Conservation (phyloP, 35 echinoderm and acorn worm genomes). For the Chiridota heheva region DNA sequence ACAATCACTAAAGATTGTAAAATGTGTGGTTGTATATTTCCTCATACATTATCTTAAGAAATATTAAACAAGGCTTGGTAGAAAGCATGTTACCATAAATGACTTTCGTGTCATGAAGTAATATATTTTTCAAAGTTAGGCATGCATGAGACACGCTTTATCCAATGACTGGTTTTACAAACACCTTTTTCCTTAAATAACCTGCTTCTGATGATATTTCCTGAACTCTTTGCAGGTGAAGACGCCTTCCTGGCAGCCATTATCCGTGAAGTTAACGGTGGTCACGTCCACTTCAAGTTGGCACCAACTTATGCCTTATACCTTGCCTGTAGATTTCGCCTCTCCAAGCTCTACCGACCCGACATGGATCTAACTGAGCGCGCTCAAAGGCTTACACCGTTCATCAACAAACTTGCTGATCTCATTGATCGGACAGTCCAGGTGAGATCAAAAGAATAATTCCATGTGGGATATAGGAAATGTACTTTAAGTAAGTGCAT, state of each 20-base stretch:
- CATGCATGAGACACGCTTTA: too few species aligned
- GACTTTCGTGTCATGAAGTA: too few species aligned
- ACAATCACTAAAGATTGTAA: too few species aligned
- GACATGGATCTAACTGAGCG: slow-evolving; percentile 94
- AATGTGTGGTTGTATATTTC: too few species aligned
- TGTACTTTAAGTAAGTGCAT: too few species aligned
- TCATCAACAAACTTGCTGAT: slow-evolving; percentile 95
- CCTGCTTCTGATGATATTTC: not conserved
- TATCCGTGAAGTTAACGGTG: slow-evolving; percentile 77
- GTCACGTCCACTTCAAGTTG: slow-evolving; percentile 82
- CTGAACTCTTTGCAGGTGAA: slow-evolving; percentile 60
- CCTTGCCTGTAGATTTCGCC: slow-evolving; percentile 77
- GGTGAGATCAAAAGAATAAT: slow-evolving; percentile 39
- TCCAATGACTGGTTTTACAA: too few species aligned
- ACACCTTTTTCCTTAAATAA: too few species aligned
- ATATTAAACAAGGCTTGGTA: too few species aligned
- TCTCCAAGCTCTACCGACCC: slow-evolving; percentile 88
- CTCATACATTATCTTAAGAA: too few species aligned
- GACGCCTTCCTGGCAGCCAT: slow-evolving; percentile 76
- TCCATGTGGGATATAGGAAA: too few species aligned
- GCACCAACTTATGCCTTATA: slow-evolving; percentile 94
- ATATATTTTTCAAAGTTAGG: too few species aligned
- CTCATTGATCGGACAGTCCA: slow-evolving; percentile 82
- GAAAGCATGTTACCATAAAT: too few species aligned
- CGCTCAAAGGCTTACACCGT: slow-evolving; percentile 87